Percentiles rank a stretch among this genome's conserved stretches.
Evolutionary conservation across 2,113 vertebrate species (phyloP).

Genomic region (Struthio camelus): DNA sequence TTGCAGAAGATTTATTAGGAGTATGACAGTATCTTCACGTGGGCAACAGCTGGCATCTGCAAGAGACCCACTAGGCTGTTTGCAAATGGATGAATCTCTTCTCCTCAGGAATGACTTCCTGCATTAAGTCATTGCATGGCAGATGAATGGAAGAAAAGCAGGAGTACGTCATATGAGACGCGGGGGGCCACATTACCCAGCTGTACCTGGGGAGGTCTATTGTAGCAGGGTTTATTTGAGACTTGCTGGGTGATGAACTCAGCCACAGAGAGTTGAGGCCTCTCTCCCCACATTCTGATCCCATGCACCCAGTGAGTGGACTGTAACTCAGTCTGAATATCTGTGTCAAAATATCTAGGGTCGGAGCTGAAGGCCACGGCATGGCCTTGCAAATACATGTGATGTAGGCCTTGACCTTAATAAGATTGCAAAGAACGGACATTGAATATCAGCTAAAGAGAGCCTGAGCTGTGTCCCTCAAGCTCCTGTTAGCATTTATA

Average conservation of each 20-base stretch:
- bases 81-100: neutral
- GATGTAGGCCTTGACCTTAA: neutral
- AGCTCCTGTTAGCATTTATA: neutral
- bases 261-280: neutral
- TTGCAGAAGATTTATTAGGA: neutral
- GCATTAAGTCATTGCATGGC: neutral
- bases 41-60: fast-evolving
- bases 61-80: neutral
- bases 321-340: neutral
- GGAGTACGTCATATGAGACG: neutral
- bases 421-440: neutral
- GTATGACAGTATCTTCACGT: neutral
- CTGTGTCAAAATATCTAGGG: neutral
- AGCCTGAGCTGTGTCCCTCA: neutral
- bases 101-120: neutral
- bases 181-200: fast-evolving
- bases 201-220: neutral
- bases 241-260: neutral
- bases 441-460: neutral
- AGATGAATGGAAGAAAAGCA: neutral
- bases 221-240: neutral
- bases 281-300: neutral
- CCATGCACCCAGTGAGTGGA: fast-evolving
- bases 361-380: neutral
- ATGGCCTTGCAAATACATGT: neutral